Percentiles rank a stretch among this genome's conserved stretches.
phyloP scores from a whole-genome alignment of 2,888 invertebrate genomes.

The Caenorhabditis sinica region DNA sequence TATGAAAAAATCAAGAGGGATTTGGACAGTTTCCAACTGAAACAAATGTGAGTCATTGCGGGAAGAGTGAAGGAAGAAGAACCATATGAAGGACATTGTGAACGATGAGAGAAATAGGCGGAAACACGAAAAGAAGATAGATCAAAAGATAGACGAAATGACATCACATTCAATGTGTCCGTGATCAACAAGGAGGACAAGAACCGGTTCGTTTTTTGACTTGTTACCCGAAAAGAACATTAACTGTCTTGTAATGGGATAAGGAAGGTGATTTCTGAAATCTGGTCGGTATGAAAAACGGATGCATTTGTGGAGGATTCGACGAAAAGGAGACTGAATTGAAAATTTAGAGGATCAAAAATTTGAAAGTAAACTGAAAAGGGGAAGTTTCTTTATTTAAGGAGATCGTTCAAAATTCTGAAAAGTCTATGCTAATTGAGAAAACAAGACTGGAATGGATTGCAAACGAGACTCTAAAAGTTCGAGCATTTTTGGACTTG shows the following conservation, averaged over 20 bases:
- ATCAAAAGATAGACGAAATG: conserved; percentile 35
- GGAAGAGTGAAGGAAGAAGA: background rate
- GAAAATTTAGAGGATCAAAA: too few species aligned
- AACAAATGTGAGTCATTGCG: conserved; percentile 8
- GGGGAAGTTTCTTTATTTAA: too few species aligned
- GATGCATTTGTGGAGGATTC: too few species aligned
- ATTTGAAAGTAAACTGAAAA: too few species aligned
- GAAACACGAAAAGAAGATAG: conserved; percentile 20
- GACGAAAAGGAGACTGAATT: too few species aligned
- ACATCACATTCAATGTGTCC: conserved; percentile 31
- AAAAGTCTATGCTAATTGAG: too few species aligned
- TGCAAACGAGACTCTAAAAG: too few species aligned
- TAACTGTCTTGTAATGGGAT: background rate
- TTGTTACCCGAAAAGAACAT: conserved; percentile 10
- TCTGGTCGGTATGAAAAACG: too few species aligned
- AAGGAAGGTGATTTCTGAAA: background rate
- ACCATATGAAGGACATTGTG: conserved; percentile 18
- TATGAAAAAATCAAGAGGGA: background rate
- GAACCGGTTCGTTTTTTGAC: conserved; percentile 20
- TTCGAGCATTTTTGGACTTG: too few species aligned
- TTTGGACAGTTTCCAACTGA: conserved; percentile 5
- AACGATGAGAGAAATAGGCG: conserved; percentile 28
- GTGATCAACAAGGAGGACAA: conserved; percentile 13
- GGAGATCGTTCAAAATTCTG: too few species aligned
- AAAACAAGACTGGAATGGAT: too few species aligned